These are phyloP conservation scores for Enteromius argenteus DNA, from an alignment of 2,797 vertebrate genomes.

Conservation along the genomic window DNA sequence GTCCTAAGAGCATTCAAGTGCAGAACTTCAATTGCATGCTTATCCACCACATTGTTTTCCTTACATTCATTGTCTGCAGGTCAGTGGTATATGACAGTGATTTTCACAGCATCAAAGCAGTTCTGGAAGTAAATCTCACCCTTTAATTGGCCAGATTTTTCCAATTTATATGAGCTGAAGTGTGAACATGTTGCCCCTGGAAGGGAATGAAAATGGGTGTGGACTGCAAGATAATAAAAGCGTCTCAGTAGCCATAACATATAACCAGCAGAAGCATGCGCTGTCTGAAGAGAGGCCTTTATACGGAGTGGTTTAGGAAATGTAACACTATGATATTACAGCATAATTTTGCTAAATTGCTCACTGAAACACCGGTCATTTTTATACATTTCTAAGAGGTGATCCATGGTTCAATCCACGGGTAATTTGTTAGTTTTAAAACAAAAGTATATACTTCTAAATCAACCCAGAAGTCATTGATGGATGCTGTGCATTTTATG, in stretches of 20 bases:
- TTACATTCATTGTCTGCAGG: conserved; percentile 13
- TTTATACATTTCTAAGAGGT: neutral
- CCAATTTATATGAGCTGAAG: conserved; percentile 35
- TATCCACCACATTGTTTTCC: conserved; percentile 31
- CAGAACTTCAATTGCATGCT: conserved; percentile 39
- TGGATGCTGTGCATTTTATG: no score
- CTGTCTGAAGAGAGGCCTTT: neutral
- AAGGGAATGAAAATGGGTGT: conserved; percentile 11
- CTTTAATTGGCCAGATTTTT: conserved; percentile 33
- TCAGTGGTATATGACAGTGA: conserved; percentile 11
- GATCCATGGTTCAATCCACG: neutral
- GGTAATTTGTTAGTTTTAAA: neutral
- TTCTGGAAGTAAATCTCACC: conserved; percentile 36
- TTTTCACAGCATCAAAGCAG: conserved; percentile 41
- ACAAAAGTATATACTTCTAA: neutral
- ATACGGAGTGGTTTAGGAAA: neutral
- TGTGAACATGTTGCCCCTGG: conserved; percentile 29
- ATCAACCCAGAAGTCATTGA: neutral
- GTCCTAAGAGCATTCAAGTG: conserved; percentile 8
- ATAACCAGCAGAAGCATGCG: neutral
- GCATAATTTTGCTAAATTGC: neutral
- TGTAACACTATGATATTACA: neutral
- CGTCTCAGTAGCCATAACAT: conserved; percentile 10
- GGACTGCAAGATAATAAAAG: neutral
- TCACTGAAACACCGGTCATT: no score